phyloP scores from a whole-genome alignment of 1,140 invertebrate species.

The Andricus grossulariae region DNA sequence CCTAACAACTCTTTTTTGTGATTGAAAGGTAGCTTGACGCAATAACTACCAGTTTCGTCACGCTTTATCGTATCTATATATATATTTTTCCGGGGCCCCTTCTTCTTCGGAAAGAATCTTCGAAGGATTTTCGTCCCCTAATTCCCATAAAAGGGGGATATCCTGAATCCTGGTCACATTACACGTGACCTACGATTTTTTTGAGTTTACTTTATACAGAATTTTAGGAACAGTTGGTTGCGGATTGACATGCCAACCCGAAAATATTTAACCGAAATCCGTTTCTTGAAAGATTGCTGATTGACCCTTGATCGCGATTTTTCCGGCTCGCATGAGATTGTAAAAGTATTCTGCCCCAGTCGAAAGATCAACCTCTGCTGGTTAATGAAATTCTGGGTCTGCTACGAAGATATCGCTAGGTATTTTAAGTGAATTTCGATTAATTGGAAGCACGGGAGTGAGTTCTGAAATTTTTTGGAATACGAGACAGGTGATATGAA shows the following conservation, averaged over 20 bases:
- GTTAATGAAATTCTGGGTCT: background rate
- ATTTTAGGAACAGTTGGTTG: background rate
- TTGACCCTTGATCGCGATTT: background rate
- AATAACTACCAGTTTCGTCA: background rate
- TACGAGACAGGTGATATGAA: background rate
- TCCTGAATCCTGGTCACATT: background rate
- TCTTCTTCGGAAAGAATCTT: background rate
- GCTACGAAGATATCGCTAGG: background rate
- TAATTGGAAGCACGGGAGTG: background rate
- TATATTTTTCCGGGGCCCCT: background rate
- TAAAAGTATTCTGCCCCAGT: background rate
- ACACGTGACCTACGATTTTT: background rate
- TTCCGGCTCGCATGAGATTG: background rate
- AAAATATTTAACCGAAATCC: background rate
- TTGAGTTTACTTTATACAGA: background rate
- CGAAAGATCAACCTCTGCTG: background rate
- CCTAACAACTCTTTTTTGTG: background rate
- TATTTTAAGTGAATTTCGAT: constrained; percentile 1
- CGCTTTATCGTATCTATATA: background rate
- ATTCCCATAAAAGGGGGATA: background rate
- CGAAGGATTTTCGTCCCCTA: background rate
- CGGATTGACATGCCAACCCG: background rate
- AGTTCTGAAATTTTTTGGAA: background rate
- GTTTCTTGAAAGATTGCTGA: background rate
- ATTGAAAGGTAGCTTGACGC: background rate